phyloP scores from a whole-genome alignment of 2,797 vertebrate species.

The Sciurus vulgaris region DNA sequence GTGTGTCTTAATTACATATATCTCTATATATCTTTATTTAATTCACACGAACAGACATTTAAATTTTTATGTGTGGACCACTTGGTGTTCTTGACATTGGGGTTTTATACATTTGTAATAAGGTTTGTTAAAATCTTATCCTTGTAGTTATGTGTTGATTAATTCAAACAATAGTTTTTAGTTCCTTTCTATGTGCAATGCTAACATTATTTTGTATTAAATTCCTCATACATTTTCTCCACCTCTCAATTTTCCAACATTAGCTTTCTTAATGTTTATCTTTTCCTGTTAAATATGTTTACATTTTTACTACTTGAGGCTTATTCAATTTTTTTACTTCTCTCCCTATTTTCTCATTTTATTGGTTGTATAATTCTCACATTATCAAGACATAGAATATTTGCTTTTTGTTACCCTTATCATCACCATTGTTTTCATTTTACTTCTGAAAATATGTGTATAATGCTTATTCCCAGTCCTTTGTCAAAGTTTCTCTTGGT shows the following conservation, averaged over 20 bases:
- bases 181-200: background rate
- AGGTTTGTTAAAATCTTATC: background rate
- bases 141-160: background rate
- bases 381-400: background rate
- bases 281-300: background rate
- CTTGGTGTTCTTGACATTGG: background rate
- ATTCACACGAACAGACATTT: background rate
- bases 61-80: background rate
- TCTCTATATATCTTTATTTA: background rate
- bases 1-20: background rate
- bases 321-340: background rate
- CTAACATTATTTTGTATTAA: background rate
- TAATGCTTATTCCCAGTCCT: background rate
- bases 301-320: background rate
- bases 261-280: background rate
- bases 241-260: background rate
- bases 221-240: background rate
- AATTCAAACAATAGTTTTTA: background rate
- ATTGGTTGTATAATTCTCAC: background rate
- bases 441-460: background rate
- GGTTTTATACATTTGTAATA: background rate
- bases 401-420: background rate
- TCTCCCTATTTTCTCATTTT: background rate
- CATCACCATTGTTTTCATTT: background rate
- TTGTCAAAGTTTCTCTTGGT: background rate